Conservation (phyloP, 2,113 vertebrate genomes). For the Indicator maculatus region DNA sequence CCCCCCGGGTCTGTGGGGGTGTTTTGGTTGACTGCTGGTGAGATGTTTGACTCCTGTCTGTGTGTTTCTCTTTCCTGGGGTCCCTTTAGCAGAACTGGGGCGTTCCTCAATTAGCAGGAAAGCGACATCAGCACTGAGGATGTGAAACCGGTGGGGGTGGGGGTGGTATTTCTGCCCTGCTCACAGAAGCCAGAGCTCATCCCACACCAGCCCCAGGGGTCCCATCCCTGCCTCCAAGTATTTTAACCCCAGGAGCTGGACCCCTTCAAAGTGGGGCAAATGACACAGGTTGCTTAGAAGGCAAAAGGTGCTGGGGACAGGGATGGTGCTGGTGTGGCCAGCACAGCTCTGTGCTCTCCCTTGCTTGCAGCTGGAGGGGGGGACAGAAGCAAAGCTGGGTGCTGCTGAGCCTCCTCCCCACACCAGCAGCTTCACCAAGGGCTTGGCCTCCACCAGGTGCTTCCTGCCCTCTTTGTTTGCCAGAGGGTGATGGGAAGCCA, state of each 20-base stretch:
- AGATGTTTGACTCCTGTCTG: neutral
- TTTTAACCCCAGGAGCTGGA: neutral
- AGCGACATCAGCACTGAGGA: neutral
- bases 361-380: conserved; percentile 41
- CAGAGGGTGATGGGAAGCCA: neutral
- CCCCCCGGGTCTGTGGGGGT: accelerated
- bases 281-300: neutral
- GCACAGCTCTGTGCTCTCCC: neutral
- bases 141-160: neutral
- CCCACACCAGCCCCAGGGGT: accelerated
- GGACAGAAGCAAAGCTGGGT: neutral
- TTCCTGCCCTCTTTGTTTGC: conserved; percentile 66
- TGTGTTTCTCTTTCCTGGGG: neutral
- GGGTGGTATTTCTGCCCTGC: neutral
- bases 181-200: neutral
- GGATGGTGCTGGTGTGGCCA: accelerated
- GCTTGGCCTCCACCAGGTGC: conserved; percentile 66
- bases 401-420: neutral
- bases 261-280: accelerated
- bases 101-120: neutral
- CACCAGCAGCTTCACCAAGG: neutral
- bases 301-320: accelerated
- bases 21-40: neutral
- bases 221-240: accelerated
- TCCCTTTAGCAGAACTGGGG: neutral